A percentile compares a stretch with the other conserved stretches of the same genome.
Conservation (phyloP, 2,113 vertebrate genomes). For the Progne subis region DNA sequence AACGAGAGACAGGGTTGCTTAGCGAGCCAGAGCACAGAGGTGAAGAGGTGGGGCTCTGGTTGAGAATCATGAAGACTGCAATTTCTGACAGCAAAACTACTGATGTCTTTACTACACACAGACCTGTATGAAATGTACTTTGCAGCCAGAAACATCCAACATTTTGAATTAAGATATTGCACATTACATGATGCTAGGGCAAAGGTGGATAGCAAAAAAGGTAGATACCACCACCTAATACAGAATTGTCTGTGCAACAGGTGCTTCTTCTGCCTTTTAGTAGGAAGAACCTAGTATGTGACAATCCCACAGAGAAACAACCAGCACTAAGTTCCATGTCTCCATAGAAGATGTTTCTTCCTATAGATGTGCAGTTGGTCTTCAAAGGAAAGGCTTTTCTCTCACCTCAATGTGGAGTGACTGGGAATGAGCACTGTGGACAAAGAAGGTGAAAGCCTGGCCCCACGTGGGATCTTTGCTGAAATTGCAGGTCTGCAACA, state of each 20-base stretch:
- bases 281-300: neutral
- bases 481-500: constrained; percentile 80
- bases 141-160: neutral
- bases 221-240: neutral
- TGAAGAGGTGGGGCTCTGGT: neutral
- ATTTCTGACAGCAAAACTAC: neutral
- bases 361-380: rapidly evolving
- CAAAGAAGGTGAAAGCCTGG: constrained; percentile 93
- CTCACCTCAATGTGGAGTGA: constrained; percentile 86
- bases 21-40: neutral
- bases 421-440: constrained; percentile 80
- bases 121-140: neutral
- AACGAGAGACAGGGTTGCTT: neutral
- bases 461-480: constrained; percentile 90
- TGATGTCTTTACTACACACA: neutral
- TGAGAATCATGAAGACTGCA: neutral
- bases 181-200: neutral
- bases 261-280: neutral
- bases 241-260: neutral
- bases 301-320: neutral
- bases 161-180: neutral
- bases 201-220: neutral
- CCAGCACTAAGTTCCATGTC: neutral
- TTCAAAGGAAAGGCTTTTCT: neutral
- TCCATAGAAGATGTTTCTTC: neutral